These are phyloP conservation scores for Aphaenogaster ashmeadi DNA, from an alignment of 1,140 invertebrate species.

Conservation along the genomic window DNA sequence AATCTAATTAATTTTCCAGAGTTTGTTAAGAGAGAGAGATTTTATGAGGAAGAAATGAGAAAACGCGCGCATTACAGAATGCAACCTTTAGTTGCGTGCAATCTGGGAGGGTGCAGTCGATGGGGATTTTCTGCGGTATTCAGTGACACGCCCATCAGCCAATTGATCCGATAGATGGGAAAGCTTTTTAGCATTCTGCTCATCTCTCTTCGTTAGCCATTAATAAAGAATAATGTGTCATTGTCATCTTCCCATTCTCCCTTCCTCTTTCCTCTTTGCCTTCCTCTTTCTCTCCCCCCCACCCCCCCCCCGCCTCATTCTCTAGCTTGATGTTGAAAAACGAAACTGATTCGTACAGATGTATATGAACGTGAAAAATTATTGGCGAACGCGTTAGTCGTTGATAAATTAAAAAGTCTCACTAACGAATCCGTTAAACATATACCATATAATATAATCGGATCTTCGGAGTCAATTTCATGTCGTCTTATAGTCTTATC, in stretches of 20 bases:
- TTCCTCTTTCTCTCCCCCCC: background rate
- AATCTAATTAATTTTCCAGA: background rate
- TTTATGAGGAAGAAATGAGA: background rate
- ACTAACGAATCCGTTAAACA: background rate
- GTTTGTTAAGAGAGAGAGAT: background rate
- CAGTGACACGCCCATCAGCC: background rate
- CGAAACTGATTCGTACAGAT: background rate
- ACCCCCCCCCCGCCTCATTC: no score
- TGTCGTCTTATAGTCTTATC: background rate
- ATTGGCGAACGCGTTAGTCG: background rate
- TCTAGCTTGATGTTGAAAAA: background rate
- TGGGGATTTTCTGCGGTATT: background rate
- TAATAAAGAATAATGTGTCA: slow-evolving; percentile 20
- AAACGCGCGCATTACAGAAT: background rate
- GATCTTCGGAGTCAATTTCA: background rate
- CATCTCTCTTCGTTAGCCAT: background rate
- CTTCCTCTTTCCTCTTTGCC: no score
- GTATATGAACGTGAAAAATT: background rate
- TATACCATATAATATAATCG: no score
- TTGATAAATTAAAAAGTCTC: background rate
- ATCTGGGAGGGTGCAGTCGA: background rate
- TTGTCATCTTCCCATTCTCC: background rate
- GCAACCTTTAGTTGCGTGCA: background rate
- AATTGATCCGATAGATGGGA: background rate
- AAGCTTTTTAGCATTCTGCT: slow-evolving; percentile 8